Percentiles rank a stretch among this genome's conserved stretches.
Evolutionary conservation across 2,888 invertebrate species (phyloP).

Genomic region (Dolomedes plantarius): DNA sequence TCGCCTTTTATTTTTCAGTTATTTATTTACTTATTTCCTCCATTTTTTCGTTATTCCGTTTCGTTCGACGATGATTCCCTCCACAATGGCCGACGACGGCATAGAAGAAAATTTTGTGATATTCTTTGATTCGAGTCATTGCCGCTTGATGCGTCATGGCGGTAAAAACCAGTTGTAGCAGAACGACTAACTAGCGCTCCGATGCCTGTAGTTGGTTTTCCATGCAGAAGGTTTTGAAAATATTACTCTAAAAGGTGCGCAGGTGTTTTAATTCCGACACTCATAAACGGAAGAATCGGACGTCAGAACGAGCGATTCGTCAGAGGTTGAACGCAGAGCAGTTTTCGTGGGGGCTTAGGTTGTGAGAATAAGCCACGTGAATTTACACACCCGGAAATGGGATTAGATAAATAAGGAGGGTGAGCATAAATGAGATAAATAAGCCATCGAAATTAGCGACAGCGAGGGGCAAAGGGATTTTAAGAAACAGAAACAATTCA

Average conservation of each 20-base stretch:
- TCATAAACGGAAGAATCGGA: not conserved
- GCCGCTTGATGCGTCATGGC: constrained; percentile 15
- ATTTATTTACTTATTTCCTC: constrained; percentile 43
- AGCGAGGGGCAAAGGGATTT: too few relatives aligned
- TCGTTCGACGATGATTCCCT: constrained; percentile 39
- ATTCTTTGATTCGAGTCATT: constrained; percentile 10
- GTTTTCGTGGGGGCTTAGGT: too few relatives aligned
- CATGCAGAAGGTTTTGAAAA: not conserved
- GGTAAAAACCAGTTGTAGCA: constrained; percentile 18
- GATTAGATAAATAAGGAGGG: too few relatives aligned
- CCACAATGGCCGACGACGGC: constrained; percentile 51
- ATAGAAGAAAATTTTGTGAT: constrained; percentile 29
- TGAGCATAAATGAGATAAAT: too few relatives aligned
- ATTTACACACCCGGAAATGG: too few relatives aligned
- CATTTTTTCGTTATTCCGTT: constrained; percentile 17
- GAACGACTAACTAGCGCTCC: not conserved
- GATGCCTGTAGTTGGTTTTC: not conserved
- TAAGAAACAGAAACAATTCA: too few relatives aligned
- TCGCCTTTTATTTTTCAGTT: constrained; percentile 55
- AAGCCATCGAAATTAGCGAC: too few relatives aligned
- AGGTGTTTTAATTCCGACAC: not conserved
- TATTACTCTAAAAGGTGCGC: not conserved
- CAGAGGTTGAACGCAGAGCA: too few relatives aligned
- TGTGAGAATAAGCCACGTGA: too few relatives aligned
- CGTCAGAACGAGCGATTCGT: too few relatives aligned